Percentiles rank a stretch among this genome's conserved stretches.
phyloP scores from a whole-genome alignment of 2,888 invertebrate species.

The Panorpa germanica region DNA sequence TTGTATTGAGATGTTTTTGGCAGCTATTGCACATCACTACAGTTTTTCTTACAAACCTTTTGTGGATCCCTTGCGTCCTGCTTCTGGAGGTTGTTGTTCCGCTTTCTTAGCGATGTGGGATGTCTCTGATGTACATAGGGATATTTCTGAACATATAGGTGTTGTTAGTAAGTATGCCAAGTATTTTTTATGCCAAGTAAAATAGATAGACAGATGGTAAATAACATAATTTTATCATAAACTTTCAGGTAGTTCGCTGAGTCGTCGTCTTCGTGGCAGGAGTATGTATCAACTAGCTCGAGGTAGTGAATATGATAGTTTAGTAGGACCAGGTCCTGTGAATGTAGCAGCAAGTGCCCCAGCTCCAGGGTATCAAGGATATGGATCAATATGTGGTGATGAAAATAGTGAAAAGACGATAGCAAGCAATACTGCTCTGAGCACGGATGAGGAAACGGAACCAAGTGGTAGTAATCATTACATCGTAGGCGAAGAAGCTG shows the following conservation, averaged over 20 bases:
- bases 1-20: conserved; percentile 95
- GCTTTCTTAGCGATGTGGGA: conserved; percentile 90
- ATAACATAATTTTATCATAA: conserved; percentile 8
- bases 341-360: too few species aligned
- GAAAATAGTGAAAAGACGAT: too few species aligned
- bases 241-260: conserved; percentile 46
- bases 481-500: too few species aligned
- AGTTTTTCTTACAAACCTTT: conserved; percentile 89
- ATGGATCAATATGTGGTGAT: too few species aligned
- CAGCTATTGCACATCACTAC: conserved; percentile 88
- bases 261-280: conserved; percentile 58
- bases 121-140: conserved; percentile 85
- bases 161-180: conserved; percentile 48
- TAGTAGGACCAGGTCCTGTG: conserved; percentile 19
- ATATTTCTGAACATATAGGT: conserved; percentile 82
- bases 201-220: neutral
- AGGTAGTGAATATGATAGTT: conserved; percentile 30
- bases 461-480: too few species aligned
- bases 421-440: too few species aligned
- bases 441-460: too few species aligned
- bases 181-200: neutral
- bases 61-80: conserved; percentile 30
- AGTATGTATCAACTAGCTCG: conserved; percentile 54
- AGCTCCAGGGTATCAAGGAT: too few species aligned
- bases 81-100: conserved; percentile 37